Percentiles rank a stretch among this genome's conserved stretches.
These are phyloP conservation scores for Actinia tenebrosa DNA, from an alignment of 64 coral and sea anemone genomes.

Conservation along the genomic window DNA sequence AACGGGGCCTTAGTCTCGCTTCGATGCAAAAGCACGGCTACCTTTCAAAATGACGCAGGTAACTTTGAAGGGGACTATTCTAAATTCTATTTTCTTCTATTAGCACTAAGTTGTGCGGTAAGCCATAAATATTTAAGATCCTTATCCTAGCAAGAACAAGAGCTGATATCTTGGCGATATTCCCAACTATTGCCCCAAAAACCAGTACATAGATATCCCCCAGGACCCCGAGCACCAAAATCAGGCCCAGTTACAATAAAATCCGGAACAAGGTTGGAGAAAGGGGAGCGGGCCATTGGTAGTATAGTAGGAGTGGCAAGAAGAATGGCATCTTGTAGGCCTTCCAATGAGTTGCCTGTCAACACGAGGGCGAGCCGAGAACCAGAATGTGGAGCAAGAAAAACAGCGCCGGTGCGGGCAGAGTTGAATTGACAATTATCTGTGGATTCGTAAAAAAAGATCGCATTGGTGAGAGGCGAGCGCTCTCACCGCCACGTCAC, in stretches of 20 bases:
- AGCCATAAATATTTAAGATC: neutral
- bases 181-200: slow-evolving; percentile 96
- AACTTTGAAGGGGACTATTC: no score
- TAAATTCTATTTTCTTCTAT: neutral
- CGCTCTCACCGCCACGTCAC: no score
- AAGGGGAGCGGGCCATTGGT: slow-evolving; percentile 96
- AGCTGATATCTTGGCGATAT: slow-evolving; percentile 53
- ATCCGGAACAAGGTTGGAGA: slow-evolving; percentile 96
- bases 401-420: slow-evolving; percentile 59
- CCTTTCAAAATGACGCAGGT: no score
- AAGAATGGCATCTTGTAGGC: slow-evolving; percentile 65
- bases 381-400: slow-evolving; percentile 74
- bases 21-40: no score
- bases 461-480: no score
- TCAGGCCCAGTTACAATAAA: slow-evolving; percentile 91
- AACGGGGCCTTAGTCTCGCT: no score
- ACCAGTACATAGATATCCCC: slow-evolving; percentile 83
- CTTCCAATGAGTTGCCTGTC: slow-evolving; percentile 76
- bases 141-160: slow-evolving; percentile 51
- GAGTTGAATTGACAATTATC: slow-evolving; percentile 56
- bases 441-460: neutral
- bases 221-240: slow-evolving; percentile 78
- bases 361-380: slow-evolving; percentile 73
- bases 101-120: neutral
- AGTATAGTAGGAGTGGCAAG: slow-evolving; percentile 89